Evolutionary conservation across 2,888 invertebrate species (phyloP).

Genomic region (Apodemia zela): DNA sequence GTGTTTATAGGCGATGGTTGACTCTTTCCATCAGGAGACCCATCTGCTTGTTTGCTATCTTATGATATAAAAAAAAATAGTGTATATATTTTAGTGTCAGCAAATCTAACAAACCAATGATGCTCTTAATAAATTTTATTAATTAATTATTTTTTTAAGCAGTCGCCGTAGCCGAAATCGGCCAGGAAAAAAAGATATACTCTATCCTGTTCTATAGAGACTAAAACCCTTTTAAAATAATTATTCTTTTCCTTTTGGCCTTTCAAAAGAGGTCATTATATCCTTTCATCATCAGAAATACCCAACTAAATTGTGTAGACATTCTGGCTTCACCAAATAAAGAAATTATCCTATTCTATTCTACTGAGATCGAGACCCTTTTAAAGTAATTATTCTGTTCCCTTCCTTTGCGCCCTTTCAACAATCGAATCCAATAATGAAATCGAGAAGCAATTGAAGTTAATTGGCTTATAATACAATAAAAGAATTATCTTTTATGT

Average conservation of each 20-base stretch:
- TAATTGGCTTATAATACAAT: slow-evolving; percentile 20
- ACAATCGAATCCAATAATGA: slow-evolving; percentile 17
- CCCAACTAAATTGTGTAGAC: neutral
- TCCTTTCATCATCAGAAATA: slow-evolving; percentile 1
- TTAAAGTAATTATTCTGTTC: slow-evolving; percentile 18
- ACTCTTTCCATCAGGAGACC: no score
- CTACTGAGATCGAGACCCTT: slow-evolving; percentile 14
- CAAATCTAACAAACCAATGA: no score
- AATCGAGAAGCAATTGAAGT: slow-evolving; percentile 21
- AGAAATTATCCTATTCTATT: neutral
- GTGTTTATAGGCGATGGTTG: no score
- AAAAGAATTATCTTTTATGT: slow-evolving; percentile 1
- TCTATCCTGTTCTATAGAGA: neutral
- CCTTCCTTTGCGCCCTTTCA: slow-evolving; percentile 15
- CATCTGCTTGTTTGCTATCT: no score
- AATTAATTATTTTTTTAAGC: no score
- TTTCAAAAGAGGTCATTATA: neutral
- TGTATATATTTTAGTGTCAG: no score
- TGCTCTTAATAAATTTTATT: no score
- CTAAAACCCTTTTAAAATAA: slow-evolving; percentile 17
- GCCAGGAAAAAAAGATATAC: no score
- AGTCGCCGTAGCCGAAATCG: no score
- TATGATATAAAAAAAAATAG: no score
- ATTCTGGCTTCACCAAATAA: slow-evolving; percentile 4
- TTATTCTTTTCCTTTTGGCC: slow-evolving; percentile 3